phyloP scores from a whole-genome alignment of 2,888 invertebrate genomes.

The Saturnia pavonia region DNA sequence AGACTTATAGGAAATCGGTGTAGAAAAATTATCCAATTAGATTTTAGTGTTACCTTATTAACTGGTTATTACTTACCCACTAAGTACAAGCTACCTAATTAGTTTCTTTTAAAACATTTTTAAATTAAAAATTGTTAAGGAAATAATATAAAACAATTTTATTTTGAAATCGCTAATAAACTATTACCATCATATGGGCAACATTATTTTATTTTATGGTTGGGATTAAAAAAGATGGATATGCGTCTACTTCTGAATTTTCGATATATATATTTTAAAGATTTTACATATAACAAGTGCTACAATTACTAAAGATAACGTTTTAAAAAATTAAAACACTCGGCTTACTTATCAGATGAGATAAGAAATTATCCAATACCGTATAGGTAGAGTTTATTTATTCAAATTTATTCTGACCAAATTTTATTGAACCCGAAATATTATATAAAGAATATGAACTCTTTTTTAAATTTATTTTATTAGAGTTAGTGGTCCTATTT shows the following conservation, averaged over 20 bases:
- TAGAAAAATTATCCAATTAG: not conserved
- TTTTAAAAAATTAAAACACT: conserved; percentile 32
- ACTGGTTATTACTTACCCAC: too few relatives aligned
- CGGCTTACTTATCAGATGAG: conserved; percentile 36
- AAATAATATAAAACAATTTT: too few relatives aligned
- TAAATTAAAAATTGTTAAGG: too few relatives aligned
- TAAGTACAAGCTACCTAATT: too few relatives aligned
- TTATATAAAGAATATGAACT: not conserved
- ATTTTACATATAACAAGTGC: conserved; percentile 22
- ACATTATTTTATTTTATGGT: not conserved
- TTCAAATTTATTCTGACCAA: conserved; percentile 53
- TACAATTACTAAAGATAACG: conserved; percentile 22
- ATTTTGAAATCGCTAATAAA: not conserved
- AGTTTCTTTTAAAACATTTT: too few relatives aligned
- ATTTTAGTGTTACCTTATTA: not conserved
- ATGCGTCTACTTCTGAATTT: not conserved
- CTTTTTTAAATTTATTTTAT: not conserved
- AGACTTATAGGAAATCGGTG: not conserved
- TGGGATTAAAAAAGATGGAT: not conserved
- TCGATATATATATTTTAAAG: not conserved
- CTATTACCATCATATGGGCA: not conserved
- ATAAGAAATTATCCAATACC: conserved; percentile 39
- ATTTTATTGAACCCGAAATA: conserved; percentile 37
- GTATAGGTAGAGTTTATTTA: conserved; percentile 40
- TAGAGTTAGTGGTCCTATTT: conserved; percentile 11